phyloP scores from a whole-genome alignment of 2,888 invertebrate species.

The Nomada fucata region DNA sequence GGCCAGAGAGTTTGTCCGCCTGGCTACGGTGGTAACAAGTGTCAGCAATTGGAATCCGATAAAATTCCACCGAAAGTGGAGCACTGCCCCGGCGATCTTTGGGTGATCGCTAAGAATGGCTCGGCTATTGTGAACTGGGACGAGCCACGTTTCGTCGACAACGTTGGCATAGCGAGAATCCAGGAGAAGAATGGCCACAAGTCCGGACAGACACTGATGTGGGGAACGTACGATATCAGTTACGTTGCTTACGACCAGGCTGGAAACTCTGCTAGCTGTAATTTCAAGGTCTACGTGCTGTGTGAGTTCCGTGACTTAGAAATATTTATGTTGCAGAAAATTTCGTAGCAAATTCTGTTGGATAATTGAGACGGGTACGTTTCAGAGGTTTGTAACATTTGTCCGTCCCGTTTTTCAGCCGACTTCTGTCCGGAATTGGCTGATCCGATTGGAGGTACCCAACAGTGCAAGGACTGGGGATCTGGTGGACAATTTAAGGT shows the following conservation, averaged over 20 bases:
- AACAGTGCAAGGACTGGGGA: slow-evolving; percentile 98
- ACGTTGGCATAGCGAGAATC: slow-evolving; percentile 91
- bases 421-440: slow-evolving; percentile 96
- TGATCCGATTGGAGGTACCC: slow-evolving; percentile 96
- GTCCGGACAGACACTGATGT: slow-evolving; percentile 94
- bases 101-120: slow-evolving; percentile 97
- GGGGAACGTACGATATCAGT: slow-evolving; percentile 96
- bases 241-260: slow-evolving; percentile 97
- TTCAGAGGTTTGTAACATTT: neutral
- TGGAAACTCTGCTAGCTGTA: slow-evolving; percentile 95
- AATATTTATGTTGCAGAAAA: neutral
- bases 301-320: slow-evolving; percentile 86
- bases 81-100: slow-evolving; percentile 96
- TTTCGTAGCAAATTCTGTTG: neutral
- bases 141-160: slow-evolving; percentile 95
- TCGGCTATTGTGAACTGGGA: slow-evolving; percentile 96
- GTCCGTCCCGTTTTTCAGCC: slow-evolving; percentile 85
- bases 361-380: neutral
- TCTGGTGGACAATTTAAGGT: slow-evolving; percentile 98
- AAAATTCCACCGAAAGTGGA: slow-evolving; percentile 94
- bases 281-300: slow-evolving; percentile 95
- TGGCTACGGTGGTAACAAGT: slow-evolving; percentile 94
- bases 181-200: slow-evolving; percentile 94
- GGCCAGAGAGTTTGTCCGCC: slow-evolving; percentile 95
- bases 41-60: slow-evolving; percentile 93